phyloP scores from a whole-genome alignment of 2,888 invertebrate genomes.

The Periphyllus acericola region DNA sequence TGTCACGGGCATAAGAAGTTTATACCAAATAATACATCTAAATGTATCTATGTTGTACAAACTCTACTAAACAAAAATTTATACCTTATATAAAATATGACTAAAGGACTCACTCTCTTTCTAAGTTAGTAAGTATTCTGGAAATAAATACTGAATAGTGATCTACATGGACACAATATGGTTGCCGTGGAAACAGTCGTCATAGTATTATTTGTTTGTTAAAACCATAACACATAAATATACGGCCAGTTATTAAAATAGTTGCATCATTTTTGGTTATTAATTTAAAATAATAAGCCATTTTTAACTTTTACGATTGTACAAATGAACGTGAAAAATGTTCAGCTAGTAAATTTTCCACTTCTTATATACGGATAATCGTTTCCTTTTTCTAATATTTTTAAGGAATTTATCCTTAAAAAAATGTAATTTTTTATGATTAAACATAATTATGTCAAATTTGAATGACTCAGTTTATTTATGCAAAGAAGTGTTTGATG shows the following conservation, averaged over 20 bases:
- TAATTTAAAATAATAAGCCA: background rate
- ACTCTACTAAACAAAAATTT: no score
- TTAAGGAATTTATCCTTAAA: background rate
- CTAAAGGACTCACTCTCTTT: no score
- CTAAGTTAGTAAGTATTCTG: no score
- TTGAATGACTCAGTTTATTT: slow-evolving; percentile 21
- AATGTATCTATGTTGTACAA: no score
- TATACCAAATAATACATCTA: no score
- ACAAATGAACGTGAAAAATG: background rate
- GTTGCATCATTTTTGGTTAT: background rate
- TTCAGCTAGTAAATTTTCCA: background rate
- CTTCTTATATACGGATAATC: background rate
- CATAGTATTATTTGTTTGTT: background rate
- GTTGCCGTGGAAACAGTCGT: slow-evolving; percentile 23
- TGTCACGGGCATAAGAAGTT: no score
- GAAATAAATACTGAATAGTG: no score
- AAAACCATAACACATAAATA: background rate
- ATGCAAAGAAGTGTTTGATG: slow-evolving; percentile 55
- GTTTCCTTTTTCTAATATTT: background rate
- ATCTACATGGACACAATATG: no score
- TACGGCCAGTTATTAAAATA: background rate
- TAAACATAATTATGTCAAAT: slow-evolving; percentile 29
- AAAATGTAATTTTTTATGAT: background rate
- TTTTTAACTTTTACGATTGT: no score
- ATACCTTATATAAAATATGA: no score